Base-by-base conservation (phyloP, 2,888 invertebrate species). In the Bellardia pandia region DNA sequence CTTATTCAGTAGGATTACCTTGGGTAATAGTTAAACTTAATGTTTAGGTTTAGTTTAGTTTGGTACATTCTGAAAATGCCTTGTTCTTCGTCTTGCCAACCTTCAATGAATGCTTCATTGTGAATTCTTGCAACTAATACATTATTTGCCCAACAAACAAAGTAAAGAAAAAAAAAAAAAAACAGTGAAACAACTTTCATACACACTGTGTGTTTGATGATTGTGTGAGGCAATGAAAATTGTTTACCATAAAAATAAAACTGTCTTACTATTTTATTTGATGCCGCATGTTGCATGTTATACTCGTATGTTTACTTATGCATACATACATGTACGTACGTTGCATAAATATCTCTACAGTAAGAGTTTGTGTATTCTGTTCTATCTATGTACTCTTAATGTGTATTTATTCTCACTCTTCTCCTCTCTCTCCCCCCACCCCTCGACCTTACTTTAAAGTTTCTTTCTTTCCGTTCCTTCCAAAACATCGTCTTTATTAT, bases 211-310 rank as follows among this genome's bases (percentile, higher is more conserved):
- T 82, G 40, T 66, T 11, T 56, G 4, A 30, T 14, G 40, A 40
- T 23, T 76, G 45, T 81, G 76, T 75, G 58, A 76, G 80, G 78
- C 75, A 85, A 75, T 85, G 83, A 66, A 85, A 85, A 85, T 87
- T 87, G 87, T 87, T 87, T 87, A 81, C 87, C 76, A 85, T 82
- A 82, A 85, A 84, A 85, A 87, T 87, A 78, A 82, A 85, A 85
- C 53, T 87, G 71, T 87, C 87, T 87, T 87, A 78, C 74, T 56
- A 75, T 82, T 85, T 87, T 80, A 85, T 85, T 85, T 85, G 85
- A 75, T 75, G 85, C 79, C 75, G 80, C 85, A 85, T 80, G 85
- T 85, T 85, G 85, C 85, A 85, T 85, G 77, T 77, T 72, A 71
- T 69, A 40, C 53, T 66, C 23, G 53, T 64, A 48, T 85, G 75